Conservation (phyloP, 2,888 invertebrate species). For the Timema podura region DNA sequence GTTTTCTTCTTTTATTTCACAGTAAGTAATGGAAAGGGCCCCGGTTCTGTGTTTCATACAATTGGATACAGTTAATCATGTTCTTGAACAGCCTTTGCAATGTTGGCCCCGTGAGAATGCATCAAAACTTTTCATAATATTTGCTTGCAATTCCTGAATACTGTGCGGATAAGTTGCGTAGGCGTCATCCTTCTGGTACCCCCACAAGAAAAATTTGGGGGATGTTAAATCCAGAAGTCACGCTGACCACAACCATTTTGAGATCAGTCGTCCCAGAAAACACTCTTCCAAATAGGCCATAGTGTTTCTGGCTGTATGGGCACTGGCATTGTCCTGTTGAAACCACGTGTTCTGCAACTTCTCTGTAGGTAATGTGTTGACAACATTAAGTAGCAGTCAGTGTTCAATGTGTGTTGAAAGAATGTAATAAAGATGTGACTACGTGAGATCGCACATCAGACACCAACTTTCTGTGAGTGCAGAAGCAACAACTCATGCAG, state of each 20-base stretch:
- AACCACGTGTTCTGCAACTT: background rate
- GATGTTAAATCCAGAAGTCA: background rate
- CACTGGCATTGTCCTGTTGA: background rate
- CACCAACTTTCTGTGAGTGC: conserved; percentile 23
- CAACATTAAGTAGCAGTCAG: background rate
- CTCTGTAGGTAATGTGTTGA: background rate
- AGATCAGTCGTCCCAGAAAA: conserved; percentile 6
- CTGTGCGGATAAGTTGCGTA: background rate
- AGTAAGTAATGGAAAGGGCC: background rate
- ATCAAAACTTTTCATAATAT: background rate
- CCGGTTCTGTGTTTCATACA: conserved; percentile 1
- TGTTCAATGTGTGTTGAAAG: background rate
- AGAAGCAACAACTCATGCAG: conserved; percentile 21
- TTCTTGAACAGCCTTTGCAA: conserved; percentile 2
- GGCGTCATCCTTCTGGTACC: background rate
- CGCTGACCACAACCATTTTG: background rate
- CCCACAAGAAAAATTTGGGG: background rate
- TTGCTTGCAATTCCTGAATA: background rate
- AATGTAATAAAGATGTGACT: conserved; percentile 15
- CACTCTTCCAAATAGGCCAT: conserved; percentile 5
- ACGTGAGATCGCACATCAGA: conserved; percentile 20
- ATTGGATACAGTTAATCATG: background rate
- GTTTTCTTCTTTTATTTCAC: background rate
- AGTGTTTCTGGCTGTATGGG: background rate
- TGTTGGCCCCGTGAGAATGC: background rate